Conservation (phyloP, 1,140 invertebrate genomes). For the Archivesica marissinica region DNA sequence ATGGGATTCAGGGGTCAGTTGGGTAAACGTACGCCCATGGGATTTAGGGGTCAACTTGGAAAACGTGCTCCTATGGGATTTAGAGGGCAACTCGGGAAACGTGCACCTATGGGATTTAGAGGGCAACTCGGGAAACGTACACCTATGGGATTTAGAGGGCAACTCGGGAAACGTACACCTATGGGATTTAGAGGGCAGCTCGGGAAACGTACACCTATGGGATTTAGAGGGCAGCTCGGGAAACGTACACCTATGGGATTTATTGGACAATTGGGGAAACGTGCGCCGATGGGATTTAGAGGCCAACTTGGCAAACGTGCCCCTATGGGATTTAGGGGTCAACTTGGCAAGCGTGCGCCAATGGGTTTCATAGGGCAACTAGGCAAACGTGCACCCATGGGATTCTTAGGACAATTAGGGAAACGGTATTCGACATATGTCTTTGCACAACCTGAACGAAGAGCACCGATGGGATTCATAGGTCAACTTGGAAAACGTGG, state of each 20-base stretch:
- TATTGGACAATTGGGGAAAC: conserved; percentile 37
- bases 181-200: conserved; percentile 5
- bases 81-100: conserved; percentile 39
- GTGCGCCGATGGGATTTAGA: conserved; percentile 16
- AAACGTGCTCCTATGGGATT: conserved; percentile 47
- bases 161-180: conserved; percentile 32
- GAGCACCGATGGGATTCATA: conserved; percentile 43
- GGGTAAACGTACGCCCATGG: conserved; percentile 47
- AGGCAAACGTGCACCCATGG: background rate
- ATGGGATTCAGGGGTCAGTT: conserved; percentile 46
- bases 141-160: conserved; percentile 44
- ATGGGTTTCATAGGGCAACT: conserved; percentile 45
- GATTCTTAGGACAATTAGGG: background rate
- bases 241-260: conserved; percentile 52
- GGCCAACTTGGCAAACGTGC: conserved; percentile 2
- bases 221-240: conserved; percentile 42
- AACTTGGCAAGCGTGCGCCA: conserved; percentile 30
- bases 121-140: conserved; percentile 46
- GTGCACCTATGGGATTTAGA: conserved; percentile 38
- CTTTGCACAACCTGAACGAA: conserved; percentile 1
- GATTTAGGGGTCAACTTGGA: conserved; percentile 28
- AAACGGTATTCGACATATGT: conserved; percentile 23
- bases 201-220: conserved; percentile 37
- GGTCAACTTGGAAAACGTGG: conserved; percentile 40
- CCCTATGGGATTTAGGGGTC: conserved; percentile 41